Conservation (phyloP, 2,888 invertebrate species). For the Hofmannophila pseudospretella region DNA sequence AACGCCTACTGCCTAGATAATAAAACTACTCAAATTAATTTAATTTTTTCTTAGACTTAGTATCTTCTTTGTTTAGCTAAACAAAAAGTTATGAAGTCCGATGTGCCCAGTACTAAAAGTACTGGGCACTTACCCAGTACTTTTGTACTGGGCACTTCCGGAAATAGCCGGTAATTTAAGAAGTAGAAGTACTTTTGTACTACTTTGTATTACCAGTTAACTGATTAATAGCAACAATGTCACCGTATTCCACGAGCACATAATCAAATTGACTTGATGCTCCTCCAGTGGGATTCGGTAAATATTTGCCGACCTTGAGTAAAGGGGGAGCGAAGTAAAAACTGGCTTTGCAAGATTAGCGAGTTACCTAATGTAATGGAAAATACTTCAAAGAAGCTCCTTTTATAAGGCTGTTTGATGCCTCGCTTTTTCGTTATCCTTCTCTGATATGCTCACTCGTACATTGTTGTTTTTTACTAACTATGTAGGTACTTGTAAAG, state of each 20-base stretch:
- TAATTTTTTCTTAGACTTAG: too few species aligned
- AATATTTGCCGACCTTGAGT: conserved; percentile 38
- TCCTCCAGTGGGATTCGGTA: conserved; percentile 34
- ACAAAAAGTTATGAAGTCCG: too few species aligned
- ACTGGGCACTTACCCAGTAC: too few species aligned
- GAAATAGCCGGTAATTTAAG: too few species aligned
- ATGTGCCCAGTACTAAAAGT: too few species aligned
- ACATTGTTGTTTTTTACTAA: conserved; percentile 14
- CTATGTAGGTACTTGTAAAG: neutral
- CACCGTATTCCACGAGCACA: conserved; percentile 17
- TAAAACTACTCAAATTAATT: too few species aligned
- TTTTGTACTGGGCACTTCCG: too few species aligned
- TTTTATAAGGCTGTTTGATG: conserved; percentile 29
- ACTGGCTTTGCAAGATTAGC: conserved; percentile 48
- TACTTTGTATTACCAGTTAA: conserved; percentile 15
- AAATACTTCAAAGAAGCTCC: conserved; percentile 46
- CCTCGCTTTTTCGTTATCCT: conserved; percentile 20
- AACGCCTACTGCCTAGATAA: too few species aligned
- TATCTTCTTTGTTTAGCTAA: too few species aligned
- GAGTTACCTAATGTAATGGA: conserved; percentile 58
- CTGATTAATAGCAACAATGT: conserved; percentile 22
- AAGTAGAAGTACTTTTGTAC: too few species aligned
- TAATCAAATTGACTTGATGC: conserved; percentile 44
- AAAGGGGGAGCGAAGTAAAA: conserved; percentile 24
- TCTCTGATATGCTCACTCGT: conserved; percentile 23